These are phyloP conservation scores for Forbesichthys agassizii DNA, from an alignment of 2,113 vertebrate species.

Conservation along the genomic window DNA sequence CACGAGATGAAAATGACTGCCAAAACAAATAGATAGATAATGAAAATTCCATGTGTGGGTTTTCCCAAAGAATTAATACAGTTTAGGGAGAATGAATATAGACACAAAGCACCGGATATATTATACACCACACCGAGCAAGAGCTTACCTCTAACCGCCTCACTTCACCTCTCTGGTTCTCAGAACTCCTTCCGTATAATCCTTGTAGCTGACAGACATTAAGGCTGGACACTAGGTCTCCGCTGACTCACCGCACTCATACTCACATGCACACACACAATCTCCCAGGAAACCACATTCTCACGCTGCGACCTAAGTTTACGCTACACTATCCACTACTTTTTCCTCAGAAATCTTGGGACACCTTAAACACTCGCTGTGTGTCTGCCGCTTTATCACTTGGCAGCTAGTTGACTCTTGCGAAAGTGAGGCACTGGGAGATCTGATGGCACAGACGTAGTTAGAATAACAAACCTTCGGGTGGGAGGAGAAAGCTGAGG, in stretches of 20 bases:
- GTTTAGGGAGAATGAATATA: constrained; percentile 45
- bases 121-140: constrained; percentile 1
- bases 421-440: constrained; percentile 56
- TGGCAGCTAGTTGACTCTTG: constrained; percentile 53
- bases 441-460: constrained; percentile 74
- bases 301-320: constrained; percentile 22
- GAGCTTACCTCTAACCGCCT: constrained; percentile 63
- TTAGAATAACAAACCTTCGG: constrained; percentile 69
- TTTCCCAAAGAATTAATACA: constrained; percentile 68
- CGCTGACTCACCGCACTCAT: constrained; percentile 22
- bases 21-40: constrained; percentile 69
- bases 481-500: constrained; percentile 56
- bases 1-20: constrained; percentile 33
- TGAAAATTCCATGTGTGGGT: constrained; percentile 60
- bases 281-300: constrained; percentile 3
- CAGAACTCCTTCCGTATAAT: constrained; percentile 31
- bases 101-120: constrained; percentile 55
- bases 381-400: constrained; percentile 49
- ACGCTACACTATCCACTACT: constrained; percentile 11
- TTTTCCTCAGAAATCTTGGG: constrained; percentile 6
- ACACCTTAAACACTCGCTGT: constrained; percentile 31
- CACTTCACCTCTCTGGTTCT: constrained; percentile 32
- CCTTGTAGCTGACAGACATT: constrained; percentile 36
- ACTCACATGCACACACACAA: background rate
- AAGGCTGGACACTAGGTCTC: constrained; percentile 21